These are phyloP conservation scores for Phyto melanocephala DNA, from an alignment of 2,888 invertebrate genomes.

Conservation along the genomic window DNA sequence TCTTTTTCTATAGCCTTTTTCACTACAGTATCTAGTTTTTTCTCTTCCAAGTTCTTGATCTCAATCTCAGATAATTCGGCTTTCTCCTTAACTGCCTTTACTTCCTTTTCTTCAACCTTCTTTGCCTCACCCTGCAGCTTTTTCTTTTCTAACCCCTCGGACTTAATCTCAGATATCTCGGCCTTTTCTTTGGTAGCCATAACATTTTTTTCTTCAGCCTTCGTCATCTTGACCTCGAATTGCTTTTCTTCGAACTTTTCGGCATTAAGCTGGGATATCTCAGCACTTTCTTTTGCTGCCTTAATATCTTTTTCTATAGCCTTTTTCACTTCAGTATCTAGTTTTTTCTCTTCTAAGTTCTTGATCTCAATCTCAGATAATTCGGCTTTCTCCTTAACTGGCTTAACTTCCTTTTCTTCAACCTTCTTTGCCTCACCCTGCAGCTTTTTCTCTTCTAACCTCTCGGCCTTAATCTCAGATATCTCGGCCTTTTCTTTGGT, in stretches of 20 bases:
- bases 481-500: constrained; percentile 2
- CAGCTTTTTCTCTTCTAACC: constrained; percentile 1
- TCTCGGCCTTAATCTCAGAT: constrained; percentile 15
- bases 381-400: constrained; percentile 1
- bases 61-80: constrained; percentile 31
- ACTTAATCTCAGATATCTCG: constrained; percentile 27
- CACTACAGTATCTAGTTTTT: constrained; percentile 3
- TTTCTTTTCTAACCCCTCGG: constrained; percentile 19
- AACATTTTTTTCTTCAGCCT: neutral
- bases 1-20: constrained; percentile 19
- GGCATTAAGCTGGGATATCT: constrained; percentile 1
- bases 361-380: constrained; percentile 33
- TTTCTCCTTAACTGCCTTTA: constrained; percentile 5
- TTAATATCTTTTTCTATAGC: constrained; percentile 26
- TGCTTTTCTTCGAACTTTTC: constrained; percentile 30
- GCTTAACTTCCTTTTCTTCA: neutral
- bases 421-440: neutral
- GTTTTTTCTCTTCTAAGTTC: constrained; percentile 59
- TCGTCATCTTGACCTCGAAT: constrained; percentile 1
- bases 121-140: neutral
- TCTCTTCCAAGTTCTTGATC: constrained; percentile 12
- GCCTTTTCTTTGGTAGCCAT: neutral
- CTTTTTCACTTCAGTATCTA: constrained; percentile 5
- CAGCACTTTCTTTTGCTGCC: neutral
- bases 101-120: constrained; percentile 28